phyloP scores from a whole-genome alignment of 2,797 vertebrate genomes.

The Ficedula albicollis region DNA sequence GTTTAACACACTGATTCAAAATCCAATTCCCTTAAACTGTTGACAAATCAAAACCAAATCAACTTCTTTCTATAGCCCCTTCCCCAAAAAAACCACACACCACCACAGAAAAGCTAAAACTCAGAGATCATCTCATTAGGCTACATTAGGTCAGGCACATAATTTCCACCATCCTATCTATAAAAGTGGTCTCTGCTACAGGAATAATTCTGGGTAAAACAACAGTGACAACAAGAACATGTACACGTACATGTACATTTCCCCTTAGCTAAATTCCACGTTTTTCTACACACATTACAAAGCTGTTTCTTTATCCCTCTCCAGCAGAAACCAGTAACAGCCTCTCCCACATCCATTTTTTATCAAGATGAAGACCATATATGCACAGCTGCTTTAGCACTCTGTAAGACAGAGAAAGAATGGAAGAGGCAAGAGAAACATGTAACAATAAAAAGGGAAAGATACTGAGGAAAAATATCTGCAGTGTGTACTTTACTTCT shows the following conservation, averaged over 20 bases:
- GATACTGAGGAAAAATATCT: neutral
- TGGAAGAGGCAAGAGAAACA: neutral
- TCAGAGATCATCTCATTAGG: neutral
- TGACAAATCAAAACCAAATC: neutral
- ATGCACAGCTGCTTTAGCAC: neutral
- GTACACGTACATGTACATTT: neutral
- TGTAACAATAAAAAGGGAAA: neutral
- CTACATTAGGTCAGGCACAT: neutral
- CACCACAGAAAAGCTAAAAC: neutral
- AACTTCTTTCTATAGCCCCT: neutral
- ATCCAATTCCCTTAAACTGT: neutral
- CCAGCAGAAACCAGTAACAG: neutral
- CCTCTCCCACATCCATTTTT: neutral
- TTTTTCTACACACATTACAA: neutral
- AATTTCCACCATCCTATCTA: neutral
- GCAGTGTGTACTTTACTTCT: neutral
- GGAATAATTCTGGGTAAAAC: neutral
- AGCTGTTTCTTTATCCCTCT: neutral
- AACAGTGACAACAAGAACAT: neutral
- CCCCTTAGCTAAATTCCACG: neutral
- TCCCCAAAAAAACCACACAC: neutral
- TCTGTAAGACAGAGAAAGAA: neutral
- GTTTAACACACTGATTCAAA: neutral
- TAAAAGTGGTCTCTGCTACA: neutral
- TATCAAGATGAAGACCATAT: neutral